A percentile compares a stretch with the other conserved stretches of the same genome.
Evolutionary conservation across 2,113 vertebrate species (phyloP).

Genomic region (Australoheros scitulus): DNA sequence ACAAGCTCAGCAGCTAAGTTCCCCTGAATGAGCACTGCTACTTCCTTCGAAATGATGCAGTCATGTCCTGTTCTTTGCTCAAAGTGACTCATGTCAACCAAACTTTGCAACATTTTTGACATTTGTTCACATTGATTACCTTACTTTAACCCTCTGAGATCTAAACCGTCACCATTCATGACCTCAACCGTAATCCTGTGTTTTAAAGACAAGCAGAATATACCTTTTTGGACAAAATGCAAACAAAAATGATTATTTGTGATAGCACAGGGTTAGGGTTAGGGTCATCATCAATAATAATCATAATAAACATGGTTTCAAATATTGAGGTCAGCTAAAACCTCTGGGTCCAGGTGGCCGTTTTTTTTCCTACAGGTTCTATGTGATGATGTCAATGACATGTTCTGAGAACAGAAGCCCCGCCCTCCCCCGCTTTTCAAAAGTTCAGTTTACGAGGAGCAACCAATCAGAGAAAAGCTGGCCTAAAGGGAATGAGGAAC

Average conservation of each 20-base stretch:
- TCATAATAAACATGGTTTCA: neutral
- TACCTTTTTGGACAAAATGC: neutral
- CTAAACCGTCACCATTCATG: neutral
- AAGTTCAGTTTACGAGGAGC: neutral
- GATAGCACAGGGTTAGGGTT: neutral
- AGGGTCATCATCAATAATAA: rapidly evolving
- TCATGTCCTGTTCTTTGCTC: neutral
- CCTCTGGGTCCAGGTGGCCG: neutral
- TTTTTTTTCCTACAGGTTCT: no score
- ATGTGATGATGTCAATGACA: neutral
- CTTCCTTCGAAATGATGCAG: conserved; percentile 14
- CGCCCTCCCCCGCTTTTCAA: neutral
- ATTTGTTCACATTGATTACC: neutral
- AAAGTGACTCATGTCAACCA: neutral
- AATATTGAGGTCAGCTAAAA: neutral
- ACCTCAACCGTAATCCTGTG: neutral
- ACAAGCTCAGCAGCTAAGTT: conserved; percentile 21
- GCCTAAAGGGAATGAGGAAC: neutral
- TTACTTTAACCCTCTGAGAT: neutral
- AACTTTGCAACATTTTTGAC: neutral
- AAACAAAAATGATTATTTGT: no score
- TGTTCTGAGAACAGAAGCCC: neutral
- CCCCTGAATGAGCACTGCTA: neutral
- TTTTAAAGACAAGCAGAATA: rapidly evolving
- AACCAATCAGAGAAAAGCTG: neutral